These are phyloP conservation scores for Rhamnusium bicolor DNA, from an alignment of 2,888 invertebrate species.

Conservation along the genomic window DNA sequence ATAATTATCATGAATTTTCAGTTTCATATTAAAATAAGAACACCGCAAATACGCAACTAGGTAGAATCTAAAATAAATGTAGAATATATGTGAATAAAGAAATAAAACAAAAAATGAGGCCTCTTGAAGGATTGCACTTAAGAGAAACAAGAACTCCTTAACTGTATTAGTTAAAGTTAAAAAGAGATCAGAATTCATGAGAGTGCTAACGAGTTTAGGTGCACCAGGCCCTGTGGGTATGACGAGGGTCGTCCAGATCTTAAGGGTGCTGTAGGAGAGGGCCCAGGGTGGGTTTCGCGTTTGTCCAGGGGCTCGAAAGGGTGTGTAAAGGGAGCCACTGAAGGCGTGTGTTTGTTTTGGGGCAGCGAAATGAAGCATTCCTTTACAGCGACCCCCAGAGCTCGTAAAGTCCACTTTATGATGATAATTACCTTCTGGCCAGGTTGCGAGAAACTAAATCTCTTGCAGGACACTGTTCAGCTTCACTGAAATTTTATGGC, in stretches of 20 bases:
- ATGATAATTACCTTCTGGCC: constrained; percentile 70
- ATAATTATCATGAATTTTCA: too few relatives aligned
- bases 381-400: constrained; percentile 67
- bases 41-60: too few relatives aligned
- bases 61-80: not conserved
- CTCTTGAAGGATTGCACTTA: not conserved
- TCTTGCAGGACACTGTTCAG: constrained; percentile 13
- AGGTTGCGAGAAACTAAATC: constrained; percentile 33
- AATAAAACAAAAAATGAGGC: not conserved
- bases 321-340: constrained; percentile 52
- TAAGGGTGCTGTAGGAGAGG: constrained; percentile 52
- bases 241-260: constrained; percentile 53
- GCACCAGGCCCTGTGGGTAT: constrained; percentile 64
- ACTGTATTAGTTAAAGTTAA: constrained; percentile 63
- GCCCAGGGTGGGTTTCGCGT: constrained; percentile 38
- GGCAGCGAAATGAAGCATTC: constrained; percentile 68
- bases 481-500: not conserved
- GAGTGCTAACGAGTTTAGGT: constrained; percentile 69
- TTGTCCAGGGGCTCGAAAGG: constrained; percentile 49
- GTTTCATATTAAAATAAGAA: too few relatives aligned
- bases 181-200: constrained; percentile 67
- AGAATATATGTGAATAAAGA: not conserved
- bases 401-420: constrained; percentile 72
- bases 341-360: constrained; percentile 63
- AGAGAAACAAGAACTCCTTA: constrained; percentile 49